Evolutionary conservation across 2,797 vertebrate species (phyloP), one percentile per base, ranked within the genome.

Genomic region (Propithecus deckenii): DNA sequence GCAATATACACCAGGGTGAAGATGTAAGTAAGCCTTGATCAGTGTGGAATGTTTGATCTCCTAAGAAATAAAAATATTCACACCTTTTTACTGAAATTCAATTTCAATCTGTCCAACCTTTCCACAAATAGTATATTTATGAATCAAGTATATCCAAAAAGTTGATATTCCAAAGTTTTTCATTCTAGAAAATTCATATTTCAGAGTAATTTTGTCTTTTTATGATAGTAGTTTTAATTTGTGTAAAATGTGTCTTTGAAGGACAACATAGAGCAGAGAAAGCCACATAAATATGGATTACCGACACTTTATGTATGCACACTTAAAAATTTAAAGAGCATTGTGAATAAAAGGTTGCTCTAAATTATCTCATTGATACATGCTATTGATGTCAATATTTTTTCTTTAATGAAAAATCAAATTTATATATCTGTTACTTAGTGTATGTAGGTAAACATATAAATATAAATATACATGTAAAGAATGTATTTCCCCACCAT

Each of bases 181-280:
- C 23, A 71, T 75, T 94, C 14, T 41, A 55, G 10, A 87, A 91
- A 86, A 93, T 35, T 7, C 22, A 5, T 46, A 84, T 43, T 90
- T 92, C 52, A 59, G 71, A 72, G 84, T 52, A 81, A 41, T 89
- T 93, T 90, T 72, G 90, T 61, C 89, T 94, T 80, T 52, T 74
- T 86, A 78, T 50, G 23, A 35, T 72, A 71, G 9, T 61, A 71
- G 12, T 67, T 87, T 74, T 71, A 80, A 86, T 79, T 38, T 35
- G 65, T 85, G 7, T 25, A 89, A 50, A 91, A 14, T 67, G 6
- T 85, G 59, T 43, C 76, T 92, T 93, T 65, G 79, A 94, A 97
- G 30, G n/a, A 76, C 30, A 35, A 59, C 30, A 18, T 0, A 43
- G 13, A 89, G n/a, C 52, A 96, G 25, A 87, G n/a, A 5, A 93